Conservation (phyloP, 1,140 invertebrate genomes). For the Lutraria rhynchaena region DNA sequence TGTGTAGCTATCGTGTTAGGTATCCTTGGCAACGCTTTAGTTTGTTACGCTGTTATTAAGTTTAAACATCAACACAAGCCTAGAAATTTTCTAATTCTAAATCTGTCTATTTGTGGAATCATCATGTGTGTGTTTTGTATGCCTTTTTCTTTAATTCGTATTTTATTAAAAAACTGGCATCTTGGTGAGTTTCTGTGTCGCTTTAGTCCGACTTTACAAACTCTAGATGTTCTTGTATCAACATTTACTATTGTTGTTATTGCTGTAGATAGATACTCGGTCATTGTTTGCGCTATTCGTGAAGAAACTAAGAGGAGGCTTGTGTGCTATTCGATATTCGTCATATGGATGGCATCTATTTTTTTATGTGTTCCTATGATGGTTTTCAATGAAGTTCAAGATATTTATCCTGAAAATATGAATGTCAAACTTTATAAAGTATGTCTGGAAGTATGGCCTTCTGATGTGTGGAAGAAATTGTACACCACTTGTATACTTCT, state of each 20-base stretch:
- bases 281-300: constrained; percentile 73
- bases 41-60: constrained; percentile 80
- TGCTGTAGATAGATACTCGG: constrained; percentile 81
- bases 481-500: constrained; percentile 75
- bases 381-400: constrained; percentile 76
- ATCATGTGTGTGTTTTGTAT: constrained; percentile 78
- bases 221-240: constrained; percentile 82
- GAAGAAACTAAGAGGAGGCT: constrained; percentile 23
- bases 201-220: constrained; percentile 79
- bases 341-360: constrained; percentile 76
- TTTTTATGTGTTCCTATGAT: constrained; percentile 79
- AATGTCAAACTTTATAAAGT: constrained; percentile 63
- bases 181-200: constrained; percentile 79
- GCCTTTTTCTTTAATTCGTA: constrained; percentile 78
- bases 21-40: constrained; percentile 80
- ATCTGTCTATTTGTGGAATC: constrained; percentile 81
- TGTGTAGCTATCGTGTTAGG: constrained; percentile 80
- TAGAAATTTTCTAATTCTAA: constrained; percentile 81
- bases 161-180: constrained; percentile 80
- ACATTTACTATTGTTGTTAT: constrained; percentile 82
- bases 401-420: constrained; percentile 70
- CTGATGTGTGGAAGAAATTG: constrained; percentile 50
- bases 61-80: constrained; percentile 79
- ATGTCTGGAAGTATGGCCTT: constrained; percentile 73
- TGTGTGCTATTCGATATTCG: constrained; percentile 57